Percentiles rank a stretch among this genome's conserved stretches.
phyloP scores from a whole-genome alignment of 2,888 invertebrate genomes.

The Cybosia mesomella region DNA sequence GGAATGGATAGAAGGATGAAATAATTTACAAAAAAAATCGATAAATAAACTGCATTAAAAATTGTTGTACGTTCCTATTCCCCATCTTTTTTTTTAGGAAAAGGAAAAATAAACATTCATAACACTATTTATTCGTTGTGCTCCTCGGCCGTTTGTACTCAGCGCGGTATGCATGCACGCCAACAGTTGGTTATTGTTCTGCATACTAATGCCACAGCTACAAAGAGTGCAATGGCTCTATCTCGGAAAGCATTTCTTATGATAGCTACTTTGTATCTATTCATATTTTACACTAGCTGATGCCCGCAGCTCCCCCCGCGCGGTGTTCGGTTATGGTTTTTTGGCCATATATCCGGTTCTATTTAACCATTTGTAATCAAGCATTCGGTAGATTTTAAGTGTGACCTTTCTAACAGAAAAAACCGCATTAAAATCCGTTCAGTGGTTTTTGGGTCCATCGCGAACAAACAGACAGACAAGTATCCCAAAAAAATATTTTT shows the following conservation, averaged over 20 bases:
- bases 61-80: neutral
- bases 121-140: constrained; percentile 12
- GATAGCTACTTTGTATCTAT: constrained; percentile 27
- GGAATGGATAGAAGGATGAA: neutral
- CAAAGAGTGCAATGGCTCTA: constrained; percentile 36
- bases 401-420: too few relatives aligned
- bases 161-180: constrained; percentile 12
- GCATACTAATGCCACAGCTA: constrained; percentile 24
- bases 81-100: neutral
- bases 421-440: too few relatives aligned
- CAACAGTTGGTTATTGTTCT: constrained; percentile 17
- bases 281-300: constrained; percentile 28
- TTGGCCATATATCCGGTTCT: too few relatives aligned
- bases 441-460: too few relatives aligned
- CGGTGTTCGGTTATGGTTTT: too few relatives aligned
- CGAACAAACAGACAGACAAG: too few relatives aligned
- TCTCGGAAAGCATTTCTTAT: constrained; percentile 14
- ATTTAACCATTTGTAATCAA: too few relatives aligned
- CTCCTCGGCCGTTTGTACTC: neutral
- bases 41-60: too few relatives aligned
- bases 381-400: too few relatives aligned
- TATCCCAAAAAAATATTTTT: too few relatives aligned
- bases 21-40: too few relatives aligned
- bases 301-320: too few relatives aligned
- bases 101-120: neutral